phyloP scores from a whole-genome alignment of 2,888 invertebrate genomes.

The Melinaea menophilus region DNA sequence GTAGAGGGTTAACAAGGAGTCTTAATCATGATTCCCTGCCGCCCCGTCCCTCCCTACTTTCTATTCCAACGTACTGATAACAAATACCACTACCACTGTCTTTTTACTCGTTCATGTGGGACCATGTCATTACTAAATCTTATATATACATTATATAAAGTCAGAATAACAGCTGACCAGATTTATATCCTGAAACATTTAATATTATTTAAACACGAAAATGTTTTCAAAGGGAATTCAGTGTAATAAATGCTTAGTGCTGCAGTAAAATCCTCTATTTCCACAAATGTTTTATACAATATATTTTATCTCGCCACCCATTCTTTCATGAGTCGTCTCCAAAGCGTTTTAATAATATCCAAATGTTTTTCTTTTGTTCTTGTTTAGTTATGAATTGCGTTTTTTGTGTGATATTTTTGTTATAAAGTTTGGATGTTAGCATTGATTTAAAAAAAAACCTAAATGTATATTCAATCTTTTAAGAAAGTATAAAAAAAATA shows the following conservation, averaged over 20 bases:
- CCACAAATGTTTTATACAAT: constrained; percentile 25
- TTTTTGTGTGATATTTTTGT: constrained; percentile 23
- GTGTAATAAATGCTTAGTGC: constrained; percentile 17
- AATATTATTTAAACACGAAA: constrained; percentile 12
- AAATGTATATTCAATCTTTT: no score
- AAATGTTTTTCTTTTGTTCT: constrained; percentile 15
- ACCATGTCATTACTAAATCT: neutral
- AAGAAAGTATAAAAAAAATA: no score
- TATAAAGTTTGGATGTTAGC: neutral
- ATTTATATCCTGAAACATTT: neutral
- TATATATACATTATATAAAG: neutral
- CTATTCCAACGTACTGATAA: constrained; percentile 23
- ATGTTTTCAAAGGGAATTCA: constrained; percentile 3
- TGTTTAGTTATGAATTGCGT: constrained; percentile 1
- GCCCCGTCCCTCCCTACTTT: constrained; percentile 14
- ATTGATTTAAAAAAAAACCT: no score
- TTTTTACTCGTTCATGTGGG: neutral
- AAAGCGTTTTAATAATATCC: constrained; percentile 21
- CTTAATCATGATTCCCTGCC: constrained; percentile 26
- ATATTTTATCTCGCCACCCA: constrained; percentile 25
- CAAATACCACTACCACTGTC: constrained; percentile 12
- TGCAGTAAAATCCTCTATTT: constrained; percentile 20
- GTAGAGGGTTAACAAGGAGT: constrained; percentile 10
- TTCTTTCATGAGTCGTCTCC: constrained; percentile 22
- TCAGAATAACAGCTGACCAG: neutral